A percentile compares a stretch with the other conserved stretches of the same genome.
Evolutionary conservation across 1,140 invertebrate genomes (phyloP).

Genomic region (Euborellia annulipes): DNA sequence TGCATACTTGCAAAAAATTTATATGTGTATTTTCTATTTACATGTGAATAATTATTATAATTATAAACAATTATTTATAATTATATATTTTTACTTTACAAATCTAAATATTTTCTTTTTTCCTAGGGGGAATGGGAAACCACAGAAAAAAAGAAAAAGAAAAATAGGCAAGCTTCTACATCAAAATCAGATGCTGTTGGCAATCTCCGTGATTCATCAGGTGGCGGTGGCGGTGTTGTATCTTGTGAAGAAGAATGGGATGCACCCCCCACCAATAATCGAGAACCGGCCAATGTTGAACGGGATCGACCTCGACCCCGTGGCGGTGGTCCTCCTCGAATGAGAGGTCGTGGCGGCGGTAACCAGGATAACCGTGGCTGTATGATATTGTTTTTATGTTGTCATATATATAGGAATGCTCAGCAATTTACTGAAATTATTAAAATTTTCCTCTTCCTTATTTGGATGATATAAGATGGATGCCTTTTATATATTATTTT

Average conservation of each 20-base stretch:
- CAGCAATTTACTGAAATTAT: too few species aligned
- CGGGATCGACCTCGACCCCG: conserved; percentile 16
- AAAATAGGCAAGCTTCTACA: conserved; percentile 39
- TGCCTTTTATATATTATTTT: too few species aligned
- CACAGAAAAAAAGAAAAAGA: conserved; percentile 73
- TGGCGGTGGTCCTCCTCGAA: conserved; percentile 30
- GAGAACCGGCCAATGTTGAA: conserved; percentile 15
- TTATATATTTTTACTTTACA: neutral
- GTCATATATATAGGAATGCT: neutral
- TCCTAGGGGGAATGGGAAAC: conserved; percentile 58
- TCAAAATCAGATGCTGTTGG: conserved; percentile 5
- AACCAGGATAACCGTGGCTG: conserved; percentile 33
- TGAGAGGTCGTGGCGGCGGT: conserved; percentile 30
- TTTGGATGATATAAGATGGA: too few species aligned
- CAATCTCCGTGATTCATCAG: conserved; percentile 6
- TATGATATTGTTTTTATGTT: conserved; percentile 17
- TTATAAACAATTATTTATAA: neutral
- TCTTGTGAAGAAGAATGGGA: conserved; percentile 10
- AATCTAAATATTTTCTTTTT: neutral
- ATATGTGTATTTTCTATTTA: too few species aligned
- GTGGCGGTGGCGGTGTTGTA: too few species aligned
- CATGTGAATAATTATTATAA: too few species aligned
- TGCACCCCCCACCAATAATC: too few species aligned
- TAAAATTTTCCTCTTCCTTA: too few species aligned
- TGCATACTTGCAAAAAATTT: too few species aligned